A percentile compares a stretch with the other conserved stretches of the same genome.
Evolutionary conservation across 1,140 invertebrate species (phyloP).

Genomic region (Mactra quadrangularis): DNA sequence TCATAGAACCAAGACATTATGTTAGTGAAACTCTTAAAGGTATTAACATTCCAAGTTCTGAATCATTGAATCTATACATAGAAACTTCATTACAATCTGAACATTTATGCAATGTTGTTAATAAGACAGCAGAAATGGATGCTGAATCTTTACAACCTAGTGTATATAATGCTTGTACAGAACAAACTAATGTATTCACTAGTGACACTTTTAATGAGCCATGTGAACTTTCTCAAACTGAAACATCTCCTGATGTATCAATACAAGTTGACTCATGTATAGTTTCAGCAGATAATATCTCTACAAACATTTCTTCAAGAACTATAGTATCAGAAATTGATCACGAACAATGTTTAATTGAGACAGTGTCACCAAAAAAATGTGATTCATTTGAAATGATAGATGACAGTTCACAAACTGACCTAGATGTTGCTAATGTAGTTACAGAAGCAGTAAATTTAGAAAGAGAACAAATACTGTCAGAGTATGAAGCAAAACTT

Average conservation of each 20-base stretch:
- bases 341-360: too few relatives aligned
- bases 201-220: too few relatives aligned
- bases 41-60: constrained; percentile 14
- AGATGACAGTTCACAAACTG: constrained; percentile 14
- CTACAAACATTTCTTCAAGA: too few relatives aligned
- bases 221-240: too few relatives aligned
- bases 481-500: constrained; percentile 14
- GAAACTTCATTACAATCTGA: neutral
- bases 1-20: too few relatives aligned
- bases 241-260: too few relatives aligned
- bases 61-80: neutral
- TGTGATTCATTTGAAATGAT: too few relatives aligned
- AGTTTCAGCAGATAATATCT: too few relatives aligned
- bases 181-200: too few relatives aligned
- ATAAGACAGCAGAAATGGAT: neutral
- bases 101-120: neutral
- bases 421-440: constrained; percentile 15
- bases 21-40: neutral
- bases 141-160: neutral
- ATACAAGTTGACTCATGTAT: too few relatives aligned
- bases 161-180: neutral
- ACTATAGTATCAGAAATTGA: too few relatives aligned
- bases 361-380: too few relatives aligned
- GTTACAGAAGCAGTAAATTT: constrained; percentile 40
- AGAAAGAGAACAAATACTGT: neutral